Evolutionary conservation across 2,797 vertebrate genomes (phyloP).

Genomic region (Phrynocephalus vlangalii): DNA sequence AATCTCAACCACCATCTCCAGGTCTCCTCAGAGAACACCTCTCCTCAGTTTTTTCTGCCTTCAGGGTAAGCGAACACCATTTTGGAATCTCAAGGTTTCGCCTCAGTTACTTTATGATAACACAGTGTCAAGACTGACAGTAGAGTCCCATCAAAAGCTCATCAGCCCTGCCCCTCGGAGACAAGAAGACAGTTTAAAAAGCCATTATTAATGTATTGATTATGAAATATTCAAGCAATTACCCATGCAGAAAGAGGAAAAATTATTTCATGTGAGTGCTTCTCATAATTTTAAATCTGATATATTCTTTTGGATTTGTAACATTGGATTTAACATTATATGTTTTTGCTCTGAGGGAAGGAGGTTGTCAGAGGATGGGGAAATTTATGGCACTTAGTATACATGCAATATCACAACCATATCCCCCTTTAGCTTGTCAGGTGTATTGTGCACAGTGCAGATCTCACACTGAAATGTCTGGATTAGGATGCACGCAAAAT

Average conservation of each 20-base stretch:
- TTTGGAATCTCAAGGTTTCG: slow-evolving; percentile 41
- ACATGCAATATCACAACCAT: background rate
- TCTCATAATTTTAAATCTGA: slow-evolving; percentile 37
- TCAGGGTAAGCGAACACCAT: slow-evolving; percentile 56
- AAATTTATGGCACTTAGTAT: background rate
- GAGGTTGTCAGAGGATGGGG: background rate
- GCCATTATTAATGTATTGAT: slow-evolving; percentile 67
- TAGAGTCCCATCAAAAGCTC: slow-evolving; percentile 49
- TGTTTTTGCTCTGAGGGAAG: background rate
- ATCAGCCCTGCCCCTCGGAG: slow-evolving; percentile 57
- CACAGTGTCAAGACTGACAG: slow-evolving; percentile 55
- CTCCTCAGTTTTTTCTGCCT: slow-evolving; percentile 38
- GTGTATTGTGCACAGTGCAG: background rate
- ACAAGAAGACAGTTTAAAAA: slow-evolving; percentile 59
- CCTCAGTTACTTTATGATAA: slow-evolving; percentile 52
- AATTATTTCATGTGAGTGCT: slow-evolving; percentile 53
- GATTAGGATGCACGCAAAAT: background rate
- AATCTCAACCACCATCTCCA: slow-evolving; percentile 18
- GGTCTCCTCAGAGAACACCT: slow-evolving; percentile 51
- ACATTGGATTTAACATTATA: background rate
- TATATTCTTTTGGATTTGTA: background rate
- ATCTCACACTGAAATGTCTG: background rate
- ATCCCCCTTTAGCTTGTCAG: background rate
- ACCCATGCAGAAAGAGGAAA: slow-evolving; percentile 37
- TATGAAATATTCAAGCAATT: slow-evolving; percentile 71